These are phyloP conservation scores for Periphyllus acericola DNA, from an alignment of 2,888 invertebrate species.

Conservation along the genomic window DNA sequence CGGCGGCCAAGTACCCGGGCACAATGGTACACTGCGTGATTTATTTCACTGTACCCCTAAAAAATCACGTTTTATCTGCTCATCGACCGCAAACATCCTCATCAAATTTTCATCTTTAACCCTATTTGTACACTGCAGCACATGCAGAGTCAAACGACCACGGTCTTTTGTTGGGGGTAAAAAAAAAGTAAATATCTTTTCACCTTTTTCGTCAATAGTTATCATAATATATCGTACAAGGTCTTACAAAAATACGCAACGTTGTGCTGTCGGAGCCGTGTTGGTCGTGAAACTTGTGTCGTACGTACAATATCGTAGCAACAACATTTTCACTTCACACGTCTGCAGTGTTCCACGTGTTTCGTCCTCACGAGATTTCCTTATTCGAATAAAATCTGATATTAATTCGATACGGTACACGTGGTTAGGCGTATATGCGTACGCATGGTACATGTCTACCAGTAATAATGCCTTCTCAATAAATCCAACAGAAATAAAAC, in stretches of 20 bases:
- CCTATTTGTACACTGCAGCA: slow-evolving; percentile 8
- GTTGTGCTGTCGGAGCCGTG: neutral
- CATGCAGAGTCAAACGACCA: slow-evolving; percentile 29
- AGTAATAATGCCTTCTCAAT: too few relatives aligned
- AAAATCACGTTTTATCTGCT: slow-evolving; percentile 58
- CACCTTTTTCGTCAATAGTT: neutral
- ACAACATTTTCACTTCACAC: too few relatives aligned
- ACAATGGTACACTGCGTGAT: slow-evolving; percentile 55
- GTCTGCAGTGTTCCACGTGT: too few relatives aligned
- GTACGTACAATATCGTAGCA: too few relatives aligned
- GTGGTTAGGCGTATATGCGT: too few relatives aligned
- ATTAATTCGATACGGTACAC: too few relatives aligned
- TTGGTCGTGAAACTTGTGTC: neutral
- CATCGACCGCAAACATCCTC: slow-evolving; percentile 60
- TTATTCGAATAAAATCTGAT: too few relatives aligned
- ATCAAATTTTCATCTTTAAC: slow-evolving; percentile 61
- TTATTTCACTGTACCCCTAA: slow-evolving; percentile 38
- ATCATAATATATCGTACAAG: neutral
- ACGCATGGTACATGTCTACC: too few relatives aligned
- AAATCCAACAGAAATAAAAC: too few relatives aligned
- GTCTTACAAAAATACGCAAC: too few relatives aligned
- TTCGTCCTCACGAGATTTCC: too few relatives aligned
- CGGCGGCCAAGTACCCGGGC: slow-evolving; percentile 33
- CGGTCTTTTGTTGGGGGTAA: neutral
- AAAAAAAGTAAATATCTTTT: slow-evolving; percentile 18